Conservation (phyloP, 2,797 vertebrate genomes). For the Trichosurus vulpecula region DNA sequence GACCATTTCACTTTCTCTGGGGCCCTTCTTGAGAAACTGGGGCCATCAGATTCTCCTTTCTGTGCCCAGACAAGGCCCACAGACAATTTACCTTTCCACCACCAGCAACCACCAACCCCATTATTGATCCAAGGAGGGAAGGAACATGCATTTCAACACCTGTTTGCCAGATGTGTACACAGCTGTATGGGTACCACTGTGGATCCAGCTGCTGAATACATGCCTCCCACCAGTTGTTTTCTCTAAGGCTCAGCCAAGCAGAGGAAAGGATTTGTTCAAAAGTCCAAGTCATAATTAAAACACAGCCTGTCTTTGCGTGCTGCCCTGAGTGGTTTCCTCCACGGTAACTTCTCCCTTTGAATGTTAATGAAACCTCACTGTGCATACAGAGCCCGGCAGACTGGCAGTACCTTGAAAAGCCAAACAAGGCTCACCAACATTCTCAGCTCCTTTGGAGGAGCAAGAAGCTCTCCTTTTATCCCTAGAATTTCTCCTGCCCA, state of each 20-base stretch:
- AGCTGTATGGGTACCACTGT: slow-evolving; percentile 36
- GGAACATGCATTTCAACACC: slow-evolving; percentile 21
- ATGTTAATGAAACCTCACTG: slow-evolving; percentile 59
- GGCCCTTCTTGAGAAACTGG: not conserved
- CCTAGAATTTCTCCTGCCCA: not conserved
- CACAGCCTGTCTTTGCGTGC: slow-evolving; percentile 61
- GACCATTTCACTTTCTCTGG: not conserved
- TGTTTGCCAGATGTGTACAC: slow-evolving; percentile 61
- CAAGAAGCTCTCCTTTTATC: not conserved
- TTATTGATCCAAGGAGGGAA: slow-evolving; percentile 2
- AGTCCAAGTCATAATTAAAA: slow-evolving; percentile 75
- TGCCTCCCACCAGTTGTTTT: slow-evolving; percentile 62
- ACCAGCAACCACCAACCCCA: fast-evolving
- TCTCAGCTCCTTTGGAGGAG: not conserved
- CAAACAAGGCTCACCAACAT: not conserved
- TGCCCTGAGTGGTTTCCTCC: slow-evolving; percentile 38
- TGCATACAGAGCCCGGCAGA: slow-evolving; percentile 30
- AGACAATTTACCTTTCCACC: not conserved
- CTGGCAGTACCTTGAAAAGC: not conserved
- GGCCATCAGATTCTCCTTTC: fast-evolving
- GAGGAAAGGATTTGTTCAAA: slow-evolving; percentile 64
- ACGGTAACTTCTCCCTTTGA: slow-evolving; percentile 25
- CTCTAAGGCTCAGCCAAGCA: slow-evolving; percentile 66
- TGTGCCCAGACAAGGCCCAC: not conserved
- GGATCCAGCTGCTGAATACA: slow-evolving; percentile 61